phyloP scores from a whole-genome alignment of 2,797 vertebrate species.

The Microtus obscurus region DNA sequence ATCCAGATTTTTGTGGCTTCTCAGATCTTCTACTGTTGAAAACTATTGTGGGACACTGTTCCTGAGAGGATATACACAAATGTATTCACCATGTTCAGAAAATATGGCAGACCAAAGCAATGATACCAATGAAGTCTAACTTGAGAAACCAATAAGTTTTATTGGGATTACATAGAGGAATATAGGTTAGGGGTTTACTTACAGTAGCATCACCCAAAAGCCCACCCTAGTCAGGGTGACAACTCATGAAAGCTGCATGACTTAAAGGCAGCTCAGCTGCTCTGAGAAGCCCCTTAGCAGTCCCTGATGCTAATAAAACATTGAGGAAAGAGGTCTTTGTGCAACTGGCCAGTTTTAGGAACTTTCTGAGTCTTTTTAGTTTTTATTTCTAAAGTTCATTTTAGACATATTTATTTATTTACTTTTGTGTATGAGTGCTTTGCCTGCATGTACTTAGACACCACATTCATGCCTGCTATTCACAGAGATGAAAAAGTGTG shows the following conservation, averaged over 20 bases:
- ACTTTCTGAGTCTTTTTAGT: background rate
- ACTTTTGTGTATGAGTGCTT: background rate
- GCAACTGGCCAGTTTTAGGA: background rate
- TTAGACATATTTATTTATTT: background rate
- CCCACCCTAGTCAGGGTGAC: background rate
- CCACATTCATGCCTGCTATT: background rate
- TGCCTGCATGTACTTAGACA: background rate
- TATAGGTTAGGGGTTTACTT: background rate
- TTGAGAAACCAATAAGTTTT: background rate
- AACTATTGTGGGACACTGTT: background rate
- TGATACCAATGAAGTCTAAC: background rate
- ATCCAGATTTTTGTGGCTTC: background rate
- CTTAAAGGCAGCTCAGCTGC: background rate
- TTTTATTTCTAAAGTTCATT: background rate
- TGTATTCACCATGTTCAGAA: background rate
- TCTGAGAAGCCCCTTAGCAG: background rate
- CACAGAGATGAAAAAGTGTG: background rate
- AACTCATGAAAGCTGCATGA: too few species aligned
- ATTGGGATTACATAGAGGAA: background rate
- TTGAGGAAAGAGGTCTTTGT: background rate
- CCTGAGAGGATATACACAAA: background rate
- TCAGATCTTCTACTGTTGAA: background rate
- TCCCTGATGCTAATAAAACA: background rate
- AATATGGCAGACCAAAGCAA: background rate
- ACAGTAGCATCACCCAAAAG: background rate